Percentiles rank a stretch among this genome's conserved stretches.
Evolutionary conservation across 2,797 vertebrate species (phyloP).

Genomic region (Melanogrammus aeglefinus): DNA sequence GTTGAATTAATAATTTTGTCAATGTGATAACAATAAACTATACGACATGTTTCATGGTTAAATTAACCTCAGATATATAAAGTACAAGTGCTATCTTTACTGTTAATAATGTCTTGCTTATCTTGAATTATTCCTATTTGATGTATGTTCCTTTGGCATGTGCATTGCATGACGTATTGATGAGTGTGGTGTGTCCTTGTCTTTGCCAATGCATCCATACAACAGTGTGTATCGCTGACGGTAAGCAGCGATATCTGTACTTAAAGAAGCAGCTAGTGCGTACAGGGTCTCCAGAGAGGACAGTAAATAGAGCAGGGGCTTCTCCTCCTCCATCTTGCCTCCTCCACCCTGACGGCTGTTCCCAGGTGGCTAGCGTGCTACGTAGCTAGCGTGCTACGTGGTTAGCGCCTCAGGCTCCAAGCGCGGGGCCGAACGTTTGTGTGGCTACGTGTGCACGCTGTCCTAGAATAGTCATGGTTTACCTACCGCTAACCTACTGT

Average conservation of each 20-base stretch:
- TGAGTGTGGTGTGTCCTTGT: slow-evolving; percentile 12
- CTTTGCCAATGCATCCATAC: slow-evolving; percentile 31
- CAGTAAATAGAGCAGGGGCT: slow-evolving; percentile 45
- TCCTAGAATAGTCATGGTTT: slow-evolving; percentile 51
- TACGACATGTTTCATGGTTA: not conserved
- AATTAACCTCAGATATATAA: not conserved
- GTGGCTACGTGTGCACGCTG: slow-evolving; percentile 27
- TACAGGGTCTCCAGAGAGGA: slow-evolving; percentile 41
- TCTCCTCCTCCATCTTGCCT: slow-evolving; percentile 51
- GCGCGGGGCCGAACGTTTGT: slow-evolving; percentile 25
- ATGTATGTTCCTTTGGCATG: not conserved
- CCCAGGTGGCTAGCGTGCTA: slow-evolving; percentile 43
- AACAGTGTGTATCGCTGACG: slow-evolving; percentile 34
- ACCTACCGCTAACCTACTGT: slow-evolving; percentile 33
- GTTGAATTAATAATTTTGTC: not conserved
- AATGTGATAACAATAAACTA: not conserved
- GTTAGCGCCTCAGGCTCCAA: slow-evolving; percentile 27
- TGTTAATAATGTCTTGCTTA: not conserved
- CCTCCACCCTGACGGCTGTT: slow-evolving; percentile 48
- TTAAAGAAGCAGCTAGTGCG: slow-evolving; percentile 44
- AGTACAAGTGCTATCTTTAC: not conserved
- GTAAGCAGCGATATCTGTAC: slow-evolving; percentile 38
- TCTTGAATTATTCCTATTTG: not conserved
- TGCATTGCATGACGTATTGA: not conserved
- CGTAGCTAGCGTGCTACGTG: slow-evolving; percentile 15